These are phyloP conservation scores for Netelia inedita DNA, from an alignment of 2,888 invertebrate genomes.

Conservation along the genomic window DNA sequence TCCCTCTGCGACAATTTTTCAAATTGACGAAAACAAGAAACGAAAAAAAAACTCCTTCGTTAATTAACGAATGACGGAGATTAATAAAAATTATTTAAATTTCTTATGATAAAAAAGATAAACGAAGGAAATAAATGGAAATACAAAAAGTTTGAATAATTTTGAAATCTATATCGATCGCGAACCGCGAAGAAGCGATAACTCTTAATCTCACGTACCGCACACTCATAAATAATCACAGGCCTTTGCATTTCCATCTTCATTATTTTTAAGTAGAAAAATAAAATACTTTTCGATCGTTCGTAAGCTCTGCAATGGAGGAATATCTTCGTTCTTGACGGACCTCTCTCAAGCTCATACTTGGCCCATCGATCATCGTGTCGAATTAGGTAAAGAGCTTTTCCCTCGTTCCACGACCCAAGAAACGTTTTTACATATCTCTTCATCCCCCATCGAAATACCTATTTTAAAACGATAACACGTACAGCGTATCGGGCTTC, in stretches of 20 bases:
- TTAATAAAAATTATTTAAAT: too few relatives aligned
- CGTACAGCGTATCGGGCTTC: neutral
- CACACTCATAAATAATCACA: neutral
- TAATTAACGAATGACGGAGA: neutral
- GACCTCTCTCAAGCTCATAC: neutral
- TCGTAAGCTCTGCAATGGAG: neutral
- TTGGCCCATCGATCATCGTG: constrained; percentile 1
- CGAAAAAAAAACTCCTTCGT: neutral
- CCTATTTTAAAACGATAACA: neutral
- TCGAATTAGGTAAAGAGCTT: neutral
- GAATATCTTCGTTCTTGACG: neutral
- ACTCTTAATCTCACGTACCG: neutral
- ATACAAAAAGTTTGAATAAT: too few relatives aligned
- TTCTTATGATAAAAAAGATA: too few relatives aligned
- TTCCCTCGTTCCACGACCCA: neutral
- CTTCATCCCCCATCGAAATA: neutral
- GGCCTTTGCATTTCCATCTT: neutral
- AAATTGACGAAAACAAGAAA: neutral
- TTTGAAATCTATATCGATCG: neutral
- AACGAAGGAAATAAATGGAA: too few relatives aligned
- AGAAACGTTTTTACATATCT: neutral
- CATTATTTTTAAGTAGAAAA: constrained; percentile 12
- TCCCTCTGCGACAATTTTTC: neutral
- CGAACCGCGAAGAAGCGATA: neutral
- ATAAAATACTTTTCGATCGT: neutral